Evolutionary conservation across 1,140 invertebrate species (phyloP), one percentile per base, ranked within the genome.

Genomic region (Heliconius melpomene): DNA sequence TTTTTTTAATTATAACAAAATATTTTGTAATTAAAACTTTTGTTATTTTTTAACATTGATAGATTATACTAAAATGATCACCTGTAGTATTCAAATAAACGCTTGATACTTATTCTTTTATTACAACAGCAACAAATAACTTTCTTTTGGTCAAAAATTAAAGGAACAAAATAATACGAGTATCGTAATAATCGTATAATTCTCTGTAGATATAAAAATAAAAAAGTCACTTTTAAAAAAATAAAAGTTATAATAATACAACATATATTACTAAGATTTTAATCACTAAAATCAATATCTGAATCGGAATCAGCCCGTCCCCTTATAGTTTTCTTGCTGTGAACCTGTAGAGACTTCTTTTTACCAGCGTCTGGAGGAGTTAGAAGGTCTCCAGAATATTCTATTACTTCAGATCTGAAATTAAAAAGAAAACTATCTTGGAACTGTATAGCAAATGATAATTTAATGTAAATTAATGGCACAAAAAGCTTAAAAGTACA

Each of bases 341-440:
- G 95, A 13, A 95, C 85, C 26, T 92, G 87, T 20, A 95, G 89
- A 3, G 94, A 88, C 77, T 95, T 95, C 32, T 94, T 75, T 79
- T 95, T 95, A 79, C 95, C 95, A 7, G 91, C 95, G 38, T 95
- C 91, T 3, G 97, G 97, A 7, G 97, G 96, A 32, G 95, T 93
- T 71, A 96, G 85, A 1, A 98, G 93, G 91, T 98, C 98, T 0
- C 98, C 98, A 29, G 94, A 95, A 88, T 98, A 98, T 72, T 97
- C 96, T 72, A 99, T 98, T 11, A 96, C 96, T 40, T 96, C 96
- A 1, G 96, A 88, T 74, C 94, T 95, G 38, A 70, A 16, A 81
- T 13, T 29, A 11, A 66, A 66, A 52, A 52, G 6, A 6, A 0
- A 52, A 52, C 20, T 46, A 16, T 46, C 13, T 40, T 40, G 13